Evolutionary conservation across 1,140 invertebrate species (phyloP).

Genomic region (Protaetia brevitarsis): DNA sequence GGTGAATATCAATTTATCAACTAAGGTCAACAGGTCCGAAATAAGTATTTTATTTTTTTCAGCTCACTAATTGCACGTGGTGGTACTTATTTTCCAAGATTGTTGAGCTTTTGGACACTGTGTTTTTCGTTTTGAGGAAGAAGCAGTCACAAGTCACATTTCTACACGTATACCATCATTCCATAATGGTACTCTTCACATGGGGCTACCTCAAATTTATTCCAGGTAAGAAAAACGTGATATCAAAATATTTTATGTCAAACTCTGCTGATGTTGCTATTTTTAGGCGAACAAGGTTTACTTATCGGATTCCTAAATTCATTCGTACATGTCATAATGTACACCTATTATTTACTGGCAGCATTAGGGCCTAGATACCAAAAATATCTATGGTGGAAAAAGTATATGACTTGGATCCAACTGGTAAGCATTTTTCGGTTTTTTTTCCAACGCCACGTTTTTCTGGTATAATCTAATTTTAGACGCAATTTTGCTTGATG

Average conservation of each 20-base stretch:
- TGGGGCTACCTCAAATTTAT: constrained; percentile 59
- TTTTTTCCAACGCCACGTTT: background rate
- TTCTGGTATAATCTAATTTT: too few species aligned
- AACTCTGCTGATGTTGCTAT: too few species aligned
- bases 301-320: constrained; percentile 66
- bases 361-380: constrained; percentile 66
- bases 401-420: constrained; percentile 73
- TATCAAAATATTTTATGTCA: too few species aligned
- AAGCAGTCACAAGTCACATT: constrained; percentile 73
- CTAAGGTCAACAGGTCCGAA: background rate
- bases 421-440: constrained; percentile 53
- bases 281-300: constrained; percentile 56
- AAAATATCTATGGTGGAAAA: constrained; percentile 79
- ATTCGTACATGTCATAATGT: constrained; percentile 74
- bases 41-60: constrained; percentile 30
- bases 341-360: constrained; percentile 69
- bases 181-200: constrained; percentile 58
- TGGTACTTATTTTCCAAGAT: constrained; percentile 58
- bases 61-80: constrained; percentile 51
- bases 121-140: constrained; percentile 81
- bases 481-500: constrained; percentile 60
- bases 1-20: background rate
- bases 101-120: constrained; percentile 64
- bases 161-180: constrained; percentile 69
- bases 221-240: constrained; percentile 52